Percentiles rank a stretch among this genome's conserved stretches.
Evolutionary conservation across 1,140 invertebrate genomes (phyloP).

Genomic region (Copidosoma floridanum): DNA sequence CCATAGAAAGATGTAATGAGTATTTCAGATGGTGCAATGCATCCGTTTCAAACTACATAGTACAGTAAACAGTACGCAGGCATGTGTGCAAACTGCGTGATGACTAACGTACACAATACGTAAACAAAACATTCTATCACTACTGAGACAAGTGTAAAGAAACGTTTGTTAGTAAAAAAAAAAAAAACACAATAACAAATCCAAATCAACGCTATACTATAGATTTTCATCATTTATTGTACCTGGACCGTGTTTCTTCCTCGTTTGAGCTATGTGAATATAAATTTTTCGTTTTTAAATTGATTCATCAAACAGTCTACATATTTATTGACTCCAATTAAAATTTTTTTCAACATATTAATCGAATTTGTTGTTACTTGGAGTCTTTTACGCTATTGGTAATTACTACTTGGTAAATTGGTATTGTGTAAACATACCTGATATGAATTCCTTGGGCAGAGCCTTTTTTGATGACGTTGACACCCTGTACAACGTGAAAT

Average conservation of each 20-base stretch:
- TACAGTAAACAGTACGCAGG: too few species aligned
- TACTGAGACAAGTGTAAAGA: conserved; percentile 10
- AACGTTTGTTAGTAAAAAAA: conserved; percentile 36
- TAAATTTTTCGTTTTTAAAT: conserved; percentile 8
- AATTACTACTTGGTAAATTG: too few species aligned
- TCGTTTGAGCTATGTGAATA: conserved; percentile 50
- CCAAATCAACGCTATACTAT: conserved; percentile 22
- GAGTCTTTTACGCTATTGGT: too few species aligned
- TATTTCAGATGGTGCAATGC: too few species aligned
- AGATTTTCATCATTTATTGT: conserved; percentile 32
- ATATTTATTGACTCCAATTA: not conserved
- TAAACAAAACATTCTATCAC: conserved; percentile 14
- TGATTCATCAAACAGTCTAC: conserved; percentile 13
- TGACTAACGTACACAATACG: not conserved
- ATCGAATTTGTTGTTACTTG: too few species aligned
- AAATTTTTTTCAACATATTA: not conserved
- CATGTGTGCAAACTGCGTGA: too few species aligned
- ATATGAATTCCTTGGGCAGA: conserved; percentile 75
- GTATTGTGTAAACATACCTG: conserved; percentile 59
- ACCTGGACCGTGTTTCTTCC: conserved; percentile 54
- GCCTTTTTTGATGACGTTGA: conserved; percentile 71
- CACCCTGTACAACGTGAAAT: conserved; percentile 83
- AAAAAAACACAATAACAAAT: conserved; percentile 17
- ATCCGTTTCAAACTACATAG: too few species aligned
- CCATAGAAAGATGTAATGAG: too few species aligned